Conservation (phyloP, 2,113 vertebrate species). For the Tenebrosternarchus preto region DNA sequence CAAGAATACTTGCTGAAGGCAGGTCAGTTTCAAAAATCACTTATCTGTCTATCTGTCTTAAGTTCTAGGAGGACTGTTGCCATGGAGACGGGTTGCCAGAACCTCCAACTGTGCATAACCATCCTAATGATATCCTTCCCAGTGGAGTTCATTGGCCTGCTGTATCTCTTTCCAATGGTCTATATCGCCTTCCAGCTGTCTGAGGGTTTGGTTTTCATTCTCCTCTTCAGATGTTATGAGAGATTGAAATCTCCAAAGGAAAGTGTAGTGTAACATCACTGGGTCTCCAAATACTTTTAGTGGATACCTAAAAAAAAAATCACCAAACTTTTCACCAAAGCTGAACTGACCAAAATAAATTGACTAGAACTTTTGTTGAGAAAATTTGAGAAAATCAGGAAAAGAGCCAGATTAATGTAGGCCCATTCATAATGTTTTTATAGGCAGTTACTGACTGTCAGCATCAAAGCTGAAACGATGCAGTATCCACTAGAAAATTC, state of each 20-base stretch:
- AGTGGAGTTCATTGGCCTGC: slow-evolving; percentile 66
- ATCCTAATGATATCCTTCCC: slow-evolving; percentile 77
- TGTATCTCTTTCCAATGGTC: slow-evolving; percentile 79
- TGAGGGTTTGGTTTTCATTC: slow-evolving; percentile 70
- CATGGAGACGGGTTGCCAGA: slow-evolving; percentile 84
- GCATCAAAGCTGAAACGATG: too few relatives aligned
- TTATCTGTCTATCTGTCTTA: slow-evolving; percentile 39
- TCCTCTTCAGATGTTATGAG: slow-evolving; percentile 66
- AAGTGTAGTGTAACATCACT: not conserved
- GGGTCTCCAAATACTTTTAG: not conserved
- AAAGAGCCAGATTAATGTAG: too few relatives aligned
- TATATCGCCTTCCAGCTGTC: slow-evolving; percentile 73
- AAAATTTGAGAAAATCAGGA: too few relatives aligned
- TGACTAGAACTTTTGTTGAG: too few relatives aligned
- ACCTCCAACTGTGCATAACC: slow-evolving; percentile 72
- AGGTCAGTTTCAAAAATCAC: not conserved
- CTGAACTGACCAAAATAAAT: too few relatives aligned
- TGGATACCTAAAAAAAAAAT: not conserved
- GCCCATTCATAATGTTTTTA: too few relatives aligned
- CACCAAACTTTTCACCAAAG: not conserved
- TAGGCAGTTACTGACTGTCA: too few relatives aligned
- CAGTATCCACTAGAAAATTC: too few relatives aligned
- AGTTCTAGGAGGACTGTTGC: slow-evolving; percentile 76
- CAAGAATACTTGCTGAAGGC: not conserved
- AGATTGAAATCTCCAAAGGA: slow-evolving; percentile 53